Conservation (phyloP, 2,113 vertebrate genomes). For the Phocoena sinus region DNA sequence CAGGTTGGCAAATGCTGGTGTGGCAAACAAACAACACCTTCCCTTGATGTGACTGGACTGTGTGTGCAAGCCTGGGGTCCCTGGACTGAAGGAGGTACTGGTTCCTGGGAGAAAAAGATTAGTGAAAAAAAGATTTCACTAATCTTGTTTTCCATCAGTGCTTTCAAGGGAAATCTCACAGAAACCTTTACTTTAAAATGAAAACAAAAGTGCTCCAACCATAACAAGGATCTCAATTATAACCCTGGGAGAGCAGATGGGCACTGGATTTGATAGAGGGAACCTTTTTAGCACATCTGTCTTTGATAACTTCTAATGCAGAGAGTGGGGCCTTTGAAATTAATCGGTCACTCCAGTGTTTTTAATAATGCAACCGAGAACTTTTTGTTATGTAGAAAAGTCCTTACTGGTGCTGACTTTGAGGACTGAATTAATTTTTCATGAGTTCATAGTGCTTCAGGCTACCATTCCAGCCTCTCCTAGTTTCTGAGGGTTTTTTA, state of each 20-base stretch:
- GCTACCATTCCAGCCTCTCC: slow-evolving; percentile 59
- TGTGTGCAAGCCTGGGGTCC: background rate
- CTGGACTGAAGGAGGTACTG: background rate
- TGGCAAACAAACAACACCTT: background rate
- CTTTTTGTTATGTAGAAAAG: slow-evolving; percentile 78
- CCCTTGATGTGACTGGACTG: background rate
- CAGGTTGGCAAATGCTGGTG: background rate
- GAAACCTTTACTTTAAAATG: slow-evolving; percentile 53
- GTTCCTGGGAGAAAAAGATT: background rate
- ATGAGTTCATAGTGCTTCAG: slow-evolving; percentile 69
- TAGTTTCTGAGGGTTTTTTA: slow-evolving; percentile 53
- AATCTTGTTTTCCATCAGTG: slow-evolving; percentile 2
- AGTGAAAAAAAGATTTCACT: background rate
- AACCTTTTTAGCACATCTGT: slow-evolving; percentile 57
- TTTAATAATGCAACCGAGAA: slow-evolving; percentile 75
- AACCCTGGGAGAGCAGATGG: slow-evolving; percentile 22
- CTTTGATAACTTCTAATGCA: slow-evolving; percentile 68
- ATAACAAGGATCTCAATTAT: slow-evolving; percentile 20
- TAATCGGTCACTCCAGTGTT: slow-evolving; percentile 66
- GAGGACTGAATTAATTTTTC: slow-evolving; percentile 78
- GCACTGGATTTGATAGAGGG: slow-evolving; percentile 6
- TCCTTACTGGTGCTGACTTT: slow-evolving; percentile 67
- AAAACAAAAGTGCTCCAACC: background rate
- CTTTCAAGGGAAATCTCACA: slow-evolving; percentile 42
- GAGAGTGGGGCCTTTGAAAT: slow-evolving; percentile 69